These are phyloP conservation scores for Rhinella marina DNA, from an alignment of 2,797 vertebrate species.

Conservation along the genomic window DNA sequence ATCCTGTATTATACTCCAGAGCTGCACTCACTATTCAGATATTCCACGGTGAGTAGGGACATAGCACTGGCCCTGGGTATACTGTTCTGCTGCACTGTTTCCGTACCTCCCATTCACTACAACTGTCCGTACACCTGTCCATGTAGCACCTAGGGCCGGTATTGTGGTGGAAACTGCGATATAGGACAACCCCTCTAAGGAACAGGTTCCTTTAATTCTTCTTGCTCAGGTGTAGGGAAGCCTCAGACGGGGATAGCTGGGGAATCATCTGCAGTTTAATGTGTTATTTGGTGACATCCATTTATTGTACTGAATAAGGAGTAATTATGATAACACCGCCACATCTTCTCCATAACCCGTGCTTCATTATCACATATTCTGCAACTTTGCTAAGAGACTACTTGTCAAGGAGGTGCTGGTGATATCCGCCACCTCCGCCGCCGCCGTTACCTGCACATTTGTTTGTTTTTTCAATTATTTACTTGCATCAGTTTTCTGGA, in stretches of 20 bases:
- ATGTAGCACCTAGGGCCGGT: not conserved
- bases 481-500: too few species aligned
- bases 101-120: too few species aligned
- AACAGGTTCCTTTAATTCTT: not conserved
- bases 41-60: too few species aligned
- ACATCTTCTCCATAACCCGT: not conserved
- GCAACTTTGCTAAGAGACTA: slow-evolving; percentile 4
- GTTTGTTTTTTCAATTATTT: not conserved
- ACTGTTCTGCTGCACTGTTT: not conserved
- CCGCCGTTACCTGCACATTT: not conserved
- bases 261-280: not conserved
- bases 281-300: slow-evolving; percentile 31
- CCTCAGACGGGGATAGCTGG: not conserved
- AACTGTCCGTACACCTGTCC: too few species aligned
- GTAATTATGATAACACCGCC: slow-evolving; percentile 13
- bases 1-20: too few species aligned
- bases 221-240: not conserved
- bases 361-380: slow-evolving; percentile 15
- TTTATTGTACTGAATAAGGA: slow-evolving; percentile 11
- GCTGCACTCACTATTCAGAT: too few species aligned
- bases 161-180: not conserved
- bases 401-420: not conserved
- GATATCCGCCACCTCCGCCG: not conserved
- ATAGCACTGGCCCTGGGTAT: too few species aligned
- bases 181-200: not conserved